Base-by-base conservation (phyloP, 2,888 invertebrate genomes). In the Drosophila glabriapex region DNA sequence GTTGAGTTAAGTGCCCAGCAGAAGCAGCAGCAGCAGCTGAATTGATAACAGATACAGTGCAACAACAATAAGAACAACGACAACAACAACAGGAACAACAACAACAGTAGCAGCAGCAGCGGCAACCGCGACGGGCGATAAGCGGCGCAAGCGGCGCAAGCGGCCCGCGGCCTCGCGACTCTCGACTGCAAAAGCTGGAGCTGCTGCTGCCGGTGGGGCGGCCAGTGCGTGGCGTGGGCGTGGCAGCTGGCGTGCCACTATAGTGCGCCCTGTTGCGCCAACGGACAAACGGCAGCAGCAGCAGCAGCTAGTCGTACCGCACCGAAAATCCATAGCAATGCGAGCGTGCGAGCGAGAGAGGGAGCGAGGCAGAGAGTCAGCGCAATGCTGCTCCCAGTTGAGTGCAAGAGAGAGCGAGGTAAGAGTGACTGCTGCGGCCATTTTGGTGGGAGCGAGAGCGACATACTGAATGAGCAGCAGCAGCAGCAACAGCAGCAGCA, bases 391-490 rank as follows among this genome's bases (percentile, higher is more conserved):
- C 22, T 6, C 3, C 5, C 43, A 22, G 6, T 25, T 2, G 16
- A 14, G 73, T 68, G 81, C 39, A 52, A 35, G 62, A n/a, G 77
- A 35, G 25, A 81, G 82, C 46, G 74, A 58, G 74, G 54, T 43
- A 58, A 62, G 14, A 35, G 61, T 68, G 41, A 37, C 31, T 12
- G 52, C 25, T 66, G 80, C 80, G 86, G 88, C 92, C 91, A 92
- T 92, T 89, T 92, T 92, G 90, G 89, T 90, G 85, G 78, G 84
- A 92, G 89, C 80, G 91, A 90, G 85, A 60, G 65, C 77, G 79
- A 79, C 62, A 71, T 68, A 79, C 63, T 64, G 54, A 53, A 59
- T 39, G 62, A 9, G 55, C 60, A 62, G 53, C 58, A 68, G 66
- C 75, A 58, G 68, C 68, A 59, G 68, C 29, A n/a, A n/a, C 75